A percentile compares a stretch with the other conserved stretches of the same genome.
Evolutionary conservation across 2,797 vertebrate species (phyloP).

Genomic region (Rhinoraja longicauda): DNA sequence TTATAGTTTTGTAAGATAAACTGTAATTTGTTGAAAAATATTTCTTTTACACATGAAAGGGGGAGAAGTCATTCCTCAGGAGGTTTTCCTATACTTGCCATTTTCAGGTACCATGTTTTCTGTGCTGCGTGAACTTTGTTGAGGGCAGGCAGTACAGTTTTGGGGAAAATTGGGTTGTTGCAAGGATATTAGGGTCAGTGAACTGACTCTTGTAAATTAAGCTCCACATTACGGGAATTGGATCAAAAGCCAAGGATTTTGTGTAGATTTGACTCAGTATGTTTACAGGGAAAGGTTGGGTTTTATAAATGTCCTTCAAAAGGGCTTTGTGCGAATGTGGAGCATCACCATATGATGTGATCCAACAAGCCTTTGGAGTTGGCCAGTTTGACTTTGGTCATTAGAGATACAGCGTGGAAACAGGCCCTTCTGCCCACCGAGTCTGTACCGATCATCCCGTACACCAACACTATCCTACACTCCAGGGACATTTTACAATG

Average conservation of each 20-base stretch:
- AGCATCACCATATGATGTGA: neutral
- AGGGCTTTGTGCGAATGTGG: neutral
- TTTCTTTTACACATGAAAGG: neutral
- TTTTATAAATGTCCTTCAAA: neutral
- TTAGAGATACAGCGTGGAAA: no score
- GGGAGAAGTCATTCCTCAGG: neutral
- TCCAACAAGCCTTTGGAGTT: neutral
- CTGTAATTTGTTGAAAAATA: neutral
- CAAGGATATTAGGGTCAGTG: no score
- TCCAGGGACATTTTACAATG: no score
- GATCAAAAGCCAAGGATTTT: neutral
- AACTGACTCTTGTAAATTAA: neutral
- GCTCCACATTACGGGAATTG: neutral
- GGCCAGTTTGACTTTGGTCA: no score
- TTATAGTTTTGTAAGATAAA: neutral
- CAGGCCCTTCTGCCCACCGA: no score
- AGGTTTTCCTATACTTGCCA: neutral
- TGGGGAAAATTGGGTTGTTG: neutral
- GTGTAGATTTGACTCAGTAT: neutral
- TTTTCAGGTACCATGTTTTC: neutral
- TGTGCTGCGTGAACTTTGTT: neutral
- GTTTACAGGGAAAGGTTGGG: neutral
- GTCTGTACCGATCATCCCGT: no score
- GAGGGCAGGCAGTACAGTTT: neutral
- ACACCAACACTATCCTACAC: no score